A percentile compares a stretch with the other conserved stretches of the same genome.
These are phyloP conservation scores for Drosophila falleni DNA, from an alignment of 2,888 invertebrate genomes.

Conservation along the genomic window DNA sequence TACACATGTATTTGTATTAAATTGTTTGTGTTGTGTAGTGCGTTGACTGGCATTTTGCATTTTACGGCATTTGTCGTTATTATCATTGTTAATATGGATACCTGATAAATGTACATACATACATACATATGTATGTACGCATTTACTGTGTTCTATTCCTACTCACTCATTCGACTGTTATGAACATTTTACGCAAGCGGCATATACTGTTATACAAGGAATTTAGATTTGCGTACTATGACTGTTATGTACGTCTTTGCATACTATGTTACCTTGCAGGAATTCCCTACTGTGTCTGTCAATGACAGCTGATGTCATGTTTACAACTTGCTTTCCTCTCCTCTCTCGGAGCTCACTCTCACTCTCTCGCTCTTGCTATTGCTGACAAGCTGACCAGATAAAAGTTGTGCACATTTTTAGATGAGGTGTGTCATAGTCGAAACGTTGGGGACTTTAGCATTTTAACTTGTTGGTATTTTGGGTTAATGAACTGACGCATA, in stretches of 20 bases:
- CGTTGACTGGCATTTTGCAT: slow-evolving; percentile 46
- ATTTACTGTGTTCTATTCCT: not conserved
- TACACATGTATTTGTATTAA: not conserved
- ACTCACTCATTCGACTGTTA: not conserved
- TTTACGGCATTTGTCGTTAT: slow-evolving; percentile 18
- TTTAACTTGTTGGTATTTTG: slow-evolving; percentile 36
- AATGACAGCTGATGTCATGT: slow-evolving; percentile 5
- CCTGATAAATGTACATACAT: not conserved
- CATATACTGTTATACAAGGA: not conserved
- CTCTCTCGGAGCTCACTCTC: not conserved
- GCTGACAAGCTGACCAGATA: slow-evolving; percentile 16
- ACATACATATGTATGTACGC: not conserved
- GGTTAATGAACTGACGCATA: slow-evolving; percentile 60
- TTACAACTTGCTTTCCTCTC: not conserved
- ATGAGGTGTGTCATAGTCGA: slow-evolving; percentile 32
- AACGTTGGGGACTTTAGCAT: slow-evolving; percentile 29
- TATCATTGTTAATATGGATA: slow-evolving; percentile 16
- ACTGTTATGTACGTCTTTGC: not conserved
- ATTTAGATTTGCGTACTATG: not conserved
- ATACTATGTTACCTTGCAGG: not conserved
- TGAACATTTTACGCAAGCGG: not conserved
- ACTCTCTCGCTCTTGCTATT: not conserved
- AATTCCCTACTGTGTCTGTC: slow-evolving; percentile 5
- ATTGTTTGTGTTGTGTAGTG: slow-evolving; percentile 16
- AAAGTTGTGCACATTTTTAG: slow-evolving; percentile 21